A percentile compares a stretch with the other conserved stretches of the same genome.
phyloP scores from a whole-genome alignment of 2,888 invertebrate genomes.

The Molorchus minor region DNA sequence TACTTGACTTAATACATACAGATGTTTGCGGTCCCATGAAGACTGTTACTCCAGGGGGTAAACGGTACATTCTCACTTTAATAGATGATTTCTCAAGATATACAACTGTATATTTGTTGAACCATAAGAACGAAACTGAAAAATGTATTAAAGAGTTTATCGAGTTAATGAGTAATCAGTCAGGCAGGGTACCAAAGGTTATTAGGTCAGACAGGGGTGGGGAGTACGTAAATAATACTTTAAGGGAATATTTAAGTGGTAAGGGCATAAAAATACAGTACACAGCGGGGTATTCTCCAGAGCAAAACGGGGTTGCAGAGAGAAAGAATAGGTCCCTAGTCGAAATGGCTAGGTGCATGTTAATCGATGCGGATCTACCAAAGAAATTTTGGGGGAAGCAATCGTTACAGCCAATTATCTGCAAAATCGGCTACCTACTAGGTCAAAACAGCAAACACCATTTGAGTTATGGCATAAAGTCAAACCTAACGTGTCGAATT shows the following conservation, averaged over 20 bases:
- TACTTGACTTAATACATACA: constrained; percentile 46
- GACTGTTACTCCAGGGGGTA: constrained; percentile 42
- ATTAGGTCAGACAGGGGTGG: constrained; percentile 23
- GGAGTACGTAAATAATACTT: constrained; percentile 23
- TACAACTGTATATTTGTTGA: constrained; percentile 42
- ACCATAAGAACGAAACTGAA: constrained; percentile 1
- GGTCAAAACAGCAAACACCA: not conserved
- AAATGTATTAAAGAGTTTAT: constrained; percentile 7
- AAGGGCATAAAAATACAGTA: constrained; percentile 25
- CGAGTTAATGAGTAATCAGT: constrained; percentile 15
- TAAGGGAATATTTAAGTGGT: constrained; percentile 20
- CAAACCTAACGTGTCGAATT: not conserved
- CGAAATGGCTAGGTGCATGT: constrained; percentile 8
- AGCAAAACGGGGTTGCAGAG: constrained; percentile 53
- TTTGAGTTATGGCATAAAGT: not conserved
- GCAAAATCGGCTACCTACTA: constrained; percentile 1
- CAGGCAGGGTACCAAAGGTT: too few species aligned
- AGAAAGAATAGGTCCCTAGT: not conserved
- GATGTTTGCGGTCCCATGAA: constrained; percentile 53
- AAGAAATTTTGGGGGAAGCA: constrained; percentile 9
- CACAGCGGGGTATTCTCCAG: constrained; percentile 18
- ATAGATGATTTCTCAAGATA: constrained; percentile 53
- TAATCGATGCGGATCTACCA: constrained; percentile 4
- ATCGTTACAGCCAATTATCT: constrained; percentile 1
- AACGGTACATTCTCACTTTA: constrained; percentile 48